A percentile compares a stretch with the other conserved stretches of the same genome.
Conservation (phyloP, 2,113 vertebrate species). For the Thalassarche chlororhynchos region DNA sequence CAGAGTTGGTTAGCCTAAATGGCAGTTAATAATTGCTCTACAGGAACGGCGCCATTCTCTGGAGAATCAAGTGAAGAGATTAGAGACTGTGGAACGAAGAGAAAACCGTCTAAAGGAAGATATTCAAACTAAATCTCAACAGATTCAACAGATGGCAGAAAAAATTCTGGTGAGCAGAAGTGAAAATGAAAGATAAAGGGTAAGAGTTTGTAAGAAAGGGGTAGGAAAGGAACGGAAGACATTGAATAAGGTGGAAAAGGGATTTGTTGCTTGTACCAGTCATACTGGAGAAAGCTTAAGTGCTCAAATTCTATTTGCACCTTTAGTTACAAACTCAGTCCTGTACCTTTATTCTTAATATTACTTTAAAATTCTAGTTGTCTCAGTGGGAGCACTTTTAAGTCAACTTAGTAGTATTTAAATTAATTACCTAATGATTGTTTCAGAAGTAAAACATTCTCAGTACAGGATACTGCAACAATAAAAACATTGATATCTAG, state of each 20-base stretch:
- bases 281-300: not conserved
- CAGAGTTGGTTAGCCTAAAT: not conserved
- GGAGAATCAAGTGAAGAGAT: constrained; percentile 96
- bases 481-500: not conserved
- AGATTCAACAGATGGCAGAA: constrained; percentile 99
- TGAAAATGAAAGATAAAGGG: constrained; percentile 50
- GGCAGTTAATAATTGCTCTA: constrained; percentile 43
- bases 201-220: constrained; percentile 29
- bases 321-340: not conserved
- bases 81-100: constrained; percentile 95
- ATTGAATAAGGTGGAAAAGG: not conserved
- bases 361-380: not conserved
- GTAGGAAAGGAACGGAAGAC: constrained; percentile 47
- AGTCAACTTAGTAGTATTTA: not conserved
- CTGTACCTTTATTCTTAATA: not conserved
- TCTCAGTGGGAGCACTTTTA: not conserved
- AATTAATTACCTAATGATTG: not conserved
- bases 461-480: not conserved
- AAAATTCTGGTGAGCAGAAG: constrained; percentile 95
- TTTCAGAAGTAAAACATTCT: not conserved
- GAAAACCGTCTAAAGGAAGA: constrained; percentile 98
- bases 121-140: constrained; percentile 96
- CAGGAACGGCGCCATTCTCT: constrained; percentile 97
- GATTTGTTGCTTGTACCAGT: not conserved
- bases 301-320: not conserved